These are phyloP conservation scores for Cetoscarus ocellatus DNA, from an alignment of 2,797 vertebrate species.

Conservation along the genomic window DNA sequence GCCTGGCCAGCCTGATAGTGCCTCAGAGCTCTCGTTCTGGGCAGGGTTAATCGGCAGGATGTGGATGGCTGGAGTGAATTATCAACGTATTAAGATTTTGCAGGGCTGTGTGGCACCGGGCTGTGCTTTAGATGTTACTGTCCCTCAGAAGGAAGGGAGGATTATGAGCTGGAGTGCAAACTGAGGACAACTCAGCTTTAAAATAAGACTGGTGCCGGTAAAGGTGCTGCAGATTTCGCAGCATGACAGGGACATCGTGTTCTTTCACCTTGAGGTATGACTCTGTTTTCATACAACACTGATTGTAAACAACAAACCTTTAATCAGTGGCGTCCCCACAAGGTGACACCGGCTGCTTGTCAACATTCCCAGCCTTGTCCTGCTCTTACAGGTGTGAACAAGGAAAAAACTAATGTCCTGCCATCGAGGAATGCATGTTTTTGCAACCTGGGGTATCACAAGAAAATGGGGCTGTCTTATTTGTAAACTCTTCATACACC, in stretches of 20 bases:
- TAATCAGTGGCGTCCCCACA: conserved; percentile 11
- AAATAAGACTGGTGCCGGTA: not conserved
- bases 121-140: conserved; percentile 28
- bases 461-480: not conserved
- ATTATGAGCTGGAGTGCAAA: conserved; percentile 34
- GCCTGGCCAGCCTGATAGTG: conserved; percentile 42
- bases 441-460: not conserved
- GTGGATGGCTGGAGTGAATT: conserved; percentile 38
- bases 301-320: not conserved
- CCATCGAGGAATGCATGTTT: conserved; percentile 9
- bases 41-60: conserved; percentile 42
- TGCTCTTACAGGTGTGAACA: conserved; percentile 25
- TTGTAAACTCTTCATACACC: conserved; percentile 3
- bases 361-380: conserved; percentile 5
- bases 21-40: conserved; percentile 19
- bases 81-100: conserved; percentile 40
- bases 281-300: conserved; percentile 22
- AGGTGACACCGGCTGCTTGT: conserved; percentile 32
- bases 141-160: conserved; percentile 15
- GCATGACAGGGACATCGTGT: conserved; percentile 9
- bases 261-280: conserved; percentile 15
- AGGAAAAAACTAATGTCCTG: not conserved
- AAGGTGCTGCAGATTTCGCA: not conserved
- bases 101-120: conserved; percentile 6
- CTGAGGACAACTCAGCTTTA: conserved; percentile 26